These are phyloP conservation scores for Pantherophis guttatus DNA, from an alignment of 2,113 vertebrate species.

Conservation along the genomic window DNA sequence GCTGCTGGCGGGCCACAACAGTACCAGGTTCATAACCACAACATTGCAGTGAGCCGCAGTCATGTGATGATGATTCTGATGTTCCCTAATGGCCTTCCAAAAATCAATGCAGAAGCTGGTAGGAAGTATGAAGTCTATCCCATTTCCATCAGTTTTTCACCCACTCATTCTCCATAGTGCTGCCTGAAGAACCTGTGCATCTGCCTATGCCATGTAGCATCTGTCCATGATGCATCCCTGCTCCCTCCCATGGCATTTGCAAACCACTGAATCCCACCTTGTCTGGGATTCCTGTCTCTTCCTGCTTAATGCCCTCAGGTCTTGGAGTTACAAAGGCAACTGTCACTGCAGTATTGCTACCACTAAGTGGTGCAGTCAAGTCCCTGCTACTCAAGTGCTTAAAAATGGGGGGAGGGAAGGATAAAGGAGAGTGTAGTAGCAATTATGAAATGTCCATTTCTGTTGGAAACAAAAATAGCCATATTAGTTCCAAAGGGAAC, in stretches of 20 bases:
- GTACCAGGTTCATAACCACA: background rate
- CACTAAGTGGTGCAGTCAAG: background rate
- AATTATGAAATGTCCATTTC: background rate
- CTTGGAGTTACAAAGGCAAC: background rate
- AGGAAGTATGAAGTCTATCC: background rate
- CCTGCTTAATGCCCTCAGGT: background rate
- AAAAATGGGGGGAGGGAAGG: background rate
- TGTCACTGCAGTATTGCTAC: background rate
- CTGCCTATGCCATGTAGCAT: background rate
- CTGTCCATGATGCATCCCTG: background rate
- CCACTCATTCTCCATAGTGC: background rate
- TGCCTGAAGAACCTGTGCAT: background rate
- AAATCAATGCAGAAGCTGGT: background rate
- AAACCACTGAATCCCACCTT: background rate
- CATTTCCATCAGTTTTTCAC: background rate
- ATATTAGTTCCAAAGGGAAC: background rate
- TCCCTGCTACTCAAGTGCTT: background rate
- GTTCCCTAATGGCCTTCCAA: background rate
- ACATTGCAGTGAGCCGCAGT: background rate
- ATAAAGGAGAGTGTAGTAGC: background rate
- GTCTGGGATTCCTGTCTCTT: background rate
- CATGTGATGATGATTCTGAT: background rate
- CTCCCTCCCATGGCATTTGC: background rate
- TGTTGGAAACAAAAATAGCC: background rate
- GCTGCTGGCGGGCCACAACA: too few relatives aligned